Base-by-base conservation (phyloP, 2,797 vertebrate species). In the Momotus momota region DNA sequence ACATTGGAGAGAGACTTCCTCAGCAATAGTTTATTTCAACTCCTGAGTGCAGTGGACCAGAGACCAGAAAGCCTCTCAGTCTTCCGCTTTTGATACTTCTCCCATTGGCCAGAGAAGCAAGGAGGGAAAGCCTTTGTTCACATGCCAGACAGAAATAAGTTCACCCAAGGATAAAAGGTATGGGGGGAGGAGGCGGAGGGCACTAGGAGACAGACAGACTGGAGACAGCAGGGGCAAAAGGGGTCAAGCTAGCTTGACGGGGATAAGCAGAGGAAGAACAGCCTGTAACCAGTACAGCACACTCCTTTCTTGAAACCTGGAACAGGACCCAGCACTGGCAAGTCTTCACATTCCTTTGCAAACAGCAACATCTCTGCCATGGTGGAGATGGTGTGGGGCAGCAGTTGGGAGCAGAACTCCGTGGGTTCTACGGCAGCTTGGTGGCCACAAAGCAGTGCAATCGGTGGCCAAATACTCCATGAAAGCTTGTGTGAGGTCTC, bases 261-360 rank as follows among this genome's bases (percentile, higher is more conserved):
- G 88, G n/a, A 88, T 61, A 86, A 88, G 51, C 25, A 57, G 40
- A 52, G 4, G 62, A 83, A 81, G 86, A 92, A 95, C 81, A 95
- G 74, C 26, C 86, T 85, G 92, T 90, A 79, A 90, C 57, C 20
- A 21, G 77, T 20, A 74, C 78, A 81, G 86, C 60, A 74, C 57
- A 80, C 81, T 89, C 60, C 74, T 74, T 92, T 92, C 92, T 83
- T 73, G 55, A 85, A 96, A 80, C 45, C 78, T 96, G 90, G 86
- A 94, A 85, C 27, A 23, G 27, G 27, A 94, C 8, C 64, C 67
- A 52, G 71, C 40, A 3, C 74, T 95, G 93, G 78, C 83, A 80
- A 64, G 4, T 27, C 60, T 92, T 75, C 74, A 73, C 90, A 82
- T 92, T 94, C 93, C 81, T 78, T 70, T 52, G 73, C 64, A 90